These are phyloP conservation scores for Cathartes aura DNA, from an alignment of 2,113 vertebrate species.

Conservation along the genomic window DNA sequence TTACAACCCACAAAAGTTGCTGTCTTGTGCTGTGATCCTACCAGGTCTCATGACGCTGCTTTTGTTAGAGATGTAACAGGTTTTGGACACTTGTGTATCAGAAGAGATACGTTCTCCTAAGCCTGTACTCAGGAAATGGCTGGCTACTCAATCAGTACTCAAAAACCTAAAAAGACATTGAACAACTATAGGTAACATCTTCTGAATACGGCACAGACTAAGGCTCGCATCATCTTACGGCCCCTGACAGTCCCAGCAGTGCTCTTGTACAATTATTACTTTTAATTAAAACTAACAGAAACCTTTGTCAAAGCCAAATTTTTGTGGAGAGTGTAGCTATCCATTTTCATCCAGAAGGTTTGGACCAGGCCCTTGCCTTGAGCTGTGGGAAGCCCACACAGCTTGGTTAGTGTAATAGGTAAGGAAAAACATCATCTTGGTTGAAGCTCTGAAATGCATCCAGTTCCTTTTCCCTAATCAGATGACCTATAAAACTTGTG, in stretches of 20 bases:
- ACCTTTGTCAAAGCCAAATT: not conserved
- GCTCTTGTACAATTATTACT: not conserved
- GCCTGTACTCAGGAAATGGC: not conserved
- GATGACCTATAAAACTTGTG: not conserved
- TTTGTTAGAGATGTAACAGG: not conserved
- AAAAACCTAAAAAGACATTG: not conserved
- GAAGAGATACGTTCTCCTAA: not conserved
- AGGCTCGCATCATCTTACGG: not conserved
- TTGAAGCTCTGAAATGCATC: not conserved
- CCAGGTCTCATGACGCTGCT: not conserved
- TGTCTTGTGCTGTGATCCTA: not conserved
- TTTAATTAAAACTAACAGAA: not conserved
- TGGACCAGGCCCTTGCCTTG: not conserved
- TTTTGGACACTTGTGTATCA: not conserved
- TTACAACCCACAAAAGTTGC: fast-evolving
- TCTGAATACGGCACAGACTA: not conserved
- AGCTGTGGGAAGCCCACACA: not conserved
- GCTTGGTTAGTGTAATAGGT: not conserved
- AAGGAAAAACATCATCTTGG: not conserved
- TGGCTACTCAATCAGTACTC: not conserved
- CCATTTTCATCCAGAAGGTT: not conserved
- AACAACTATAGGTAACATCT: not conserved
- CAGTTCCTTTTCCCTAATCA: not conserved
- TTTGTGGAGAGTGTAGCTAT: not conserved
- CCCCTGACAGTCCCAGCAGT: not conserved